Base-by-base conservation (phyloP, 2,113 vertebrate genomes). In the Morphnarchus princeps region DNA sequence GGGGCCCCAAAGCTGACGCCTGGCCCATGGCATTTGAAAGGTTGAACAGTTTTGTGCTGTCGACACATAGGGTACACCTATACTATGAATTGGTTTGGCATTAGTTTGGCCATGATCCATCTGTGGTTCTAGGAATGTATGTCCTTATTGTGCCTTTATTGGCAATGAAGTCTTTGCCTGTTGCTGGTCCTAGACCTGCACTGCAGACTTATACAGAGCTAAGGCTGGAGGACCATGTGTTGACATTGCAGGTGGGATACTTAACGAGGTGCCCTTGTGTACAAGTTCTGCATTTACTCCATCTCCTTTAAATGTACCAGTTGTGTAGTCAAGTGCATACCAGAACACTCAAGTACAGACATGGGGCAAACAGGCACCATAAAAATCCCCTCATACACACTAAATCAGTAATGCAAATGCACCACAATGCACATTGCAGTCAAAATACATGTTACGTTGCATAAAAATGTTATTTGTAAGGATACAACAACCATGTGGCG, bases 11-110 rank as follows among this genome's bases (percentile, higher is more conserved):
- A 87, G 29, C 57, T 76, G 36, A 38, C 0, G 4, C 6, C 21
- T 65, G 50, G 9, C 38, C 16, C 10, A 19, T 3, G 8, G 36
- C 16, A 17, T 36, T 78, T 57, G 32, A 16, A 73, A 77, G 16
- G 19, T 3, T 47, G 22, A 45, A 32, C 14, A 7, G 15, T 43
- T 67, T 8, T 73, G 63, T 63, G 54, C 43, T 69, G 42, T 58
- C 0, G 0, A 42, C 26, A 34, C 16, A 16, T 4, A 32, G 32
- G 32, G 3, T 40, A 25, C 6, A 7, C 54, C 16, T 49, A 4
- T 9, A 3, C n/a, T 55, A 3, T n/a, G 21, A 50, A 34, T 3
- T 77, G 26, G 3, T 82, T 88, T 70, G 57, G n/a, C 20, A 34
- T 10, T 40, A 4, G 32, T 47, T 25, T 65, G 50, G 36, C 82